These are phyloP conservation scores for Scaptomyza montana DNA, from an alignment of 1,140 invertebrate species.

Conservation along the genomic window DNA sequence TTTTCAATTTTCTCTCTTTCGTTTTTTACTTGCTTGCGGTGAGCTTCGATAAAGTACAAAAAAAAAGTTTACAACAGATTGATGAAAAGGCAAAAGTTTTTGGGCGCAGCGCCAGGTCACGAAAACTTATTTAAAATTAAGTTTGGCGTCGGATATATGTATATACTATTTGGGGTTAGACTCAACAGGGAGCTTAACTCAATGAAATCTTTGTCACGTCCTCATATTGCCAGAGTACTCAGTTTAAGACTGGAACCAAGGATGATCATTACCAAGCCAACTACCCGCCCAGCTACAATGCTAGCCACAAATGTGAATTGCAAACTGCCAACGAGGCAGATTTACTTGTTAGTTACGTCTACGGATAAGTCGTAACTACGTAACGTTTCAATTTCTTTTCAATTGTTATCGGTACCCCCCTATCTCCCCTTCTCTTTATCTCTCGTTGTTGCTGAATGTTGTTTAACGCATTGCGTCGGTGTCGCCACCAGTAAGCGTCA, in stretches of 20 bases:
- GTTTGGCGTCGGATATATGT: not conserved
- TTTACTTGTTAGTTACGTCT: slow-evolving; percentile 1
- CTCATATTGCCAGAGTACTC: slow-evolving; percentile 1
- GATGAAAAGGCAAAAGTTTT: slow-evolving; percentile 43
- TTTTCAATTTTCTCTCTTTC: not conserved
- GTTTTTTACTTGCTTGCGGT: slow-evolving; percentile 17
- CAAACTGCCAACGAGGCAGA: slow-evolving; percentile 49
- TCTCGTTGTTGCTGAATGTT: slow-evolving; percentile 12
- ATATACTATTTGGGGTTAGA: not conserved
- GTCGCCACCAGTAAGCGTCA: slow-evolving; percentile 21
- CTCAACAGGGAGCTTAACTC: slow-evolving; percentile 10
- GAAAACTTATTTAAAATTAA: slow-evolving; percentile 26
- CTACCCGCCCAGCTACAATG: not conserved
- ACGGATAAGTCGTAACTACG: slow-evolving; percentile 34
- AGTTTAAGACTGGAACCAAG: not conserved
- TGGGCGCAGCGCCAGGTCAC: slow-evolving; percentile 39
- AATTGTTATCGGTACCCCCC: slow-evolving; percentile 37
- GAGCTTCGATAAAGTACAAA: slow-evolving; percentile 13
- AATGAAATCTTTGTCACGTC: slow-evolving; percentile 47
- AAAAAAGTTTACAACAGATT: slow-evolving; percentile 32
- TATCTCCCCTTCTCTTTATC: not conserved
- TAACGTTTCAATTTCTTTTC: slow-evolving; percentile 51
- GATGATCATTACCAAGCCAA: not conserved
- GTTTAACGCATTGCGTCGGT: slow-evolving; percentile 42
- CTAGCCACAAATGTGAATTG: slow-evolving; percentile 16